Evolutionary conservation across 2,888 invertebrate species (phyloP).

Genomic region (Kuschelorhynchus macadamiae): DNA sequence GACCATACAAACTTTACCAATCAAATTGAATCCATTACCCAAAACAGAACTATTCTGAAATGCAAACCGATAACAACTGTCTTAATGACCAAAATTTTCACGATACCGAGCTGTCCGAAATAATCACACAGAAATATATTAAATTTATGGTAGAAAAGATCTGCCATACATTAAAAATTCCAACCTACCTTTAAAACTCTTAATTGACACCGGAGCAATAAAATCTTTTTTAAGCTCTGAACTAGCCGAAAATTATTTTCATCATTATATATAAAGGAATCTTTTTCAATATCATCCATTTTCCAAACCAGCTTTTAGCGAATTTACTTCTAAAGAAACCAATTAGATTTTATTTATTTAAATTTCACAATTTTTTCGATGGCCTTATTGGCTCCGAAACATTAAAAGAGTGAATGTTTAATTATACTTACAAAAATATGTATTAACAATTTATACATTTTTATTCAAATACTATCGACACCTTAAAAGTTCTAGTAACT

Average conservation of each 20-base stretch:
- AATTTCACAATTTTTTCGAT: constrained; percentile 10
- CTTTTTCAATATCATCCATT: background rate
- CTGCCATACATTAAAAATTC: constrained; percentile 5
- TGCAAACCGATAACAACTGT: background rate
- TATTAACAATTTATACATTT: background rate
- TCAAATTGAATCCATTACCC: no score
- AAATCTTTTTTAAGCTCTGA: background rate
- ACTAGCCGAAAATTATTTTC: constrained; percentile 6
- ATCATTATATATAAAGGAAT: constrained; percentile 4
- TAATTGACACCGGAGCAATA: no score
- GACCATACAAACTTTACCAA: no score
- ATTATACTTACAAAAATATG: background rate
- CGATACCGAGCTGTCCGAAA: background rate
- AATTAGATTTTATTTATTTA: constrained; percentile 6
- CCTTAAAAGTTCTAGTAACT: constrained; percentile 1
- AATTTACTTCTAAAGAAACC: background rate
- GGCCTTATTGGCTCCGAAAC: constrained; percentile 6
- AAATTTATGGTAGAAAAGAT: constrained; percentile 11
- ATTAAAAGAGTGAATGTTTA: constrained; percentile 3
- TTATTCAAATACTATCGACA: background rate
- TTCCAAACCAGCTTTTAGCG: constrained; percentile 6
- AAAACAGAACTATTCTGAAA: no score
- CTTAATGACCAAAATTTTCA: constrained; percentile 9
- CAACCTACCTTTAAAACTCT: no score
- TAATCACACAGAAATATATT: constrained; percentile 9